Conservation (phyloP, 2,797 vertebrate genomes). For the Cryptoblepharus egeriae region DNA sequence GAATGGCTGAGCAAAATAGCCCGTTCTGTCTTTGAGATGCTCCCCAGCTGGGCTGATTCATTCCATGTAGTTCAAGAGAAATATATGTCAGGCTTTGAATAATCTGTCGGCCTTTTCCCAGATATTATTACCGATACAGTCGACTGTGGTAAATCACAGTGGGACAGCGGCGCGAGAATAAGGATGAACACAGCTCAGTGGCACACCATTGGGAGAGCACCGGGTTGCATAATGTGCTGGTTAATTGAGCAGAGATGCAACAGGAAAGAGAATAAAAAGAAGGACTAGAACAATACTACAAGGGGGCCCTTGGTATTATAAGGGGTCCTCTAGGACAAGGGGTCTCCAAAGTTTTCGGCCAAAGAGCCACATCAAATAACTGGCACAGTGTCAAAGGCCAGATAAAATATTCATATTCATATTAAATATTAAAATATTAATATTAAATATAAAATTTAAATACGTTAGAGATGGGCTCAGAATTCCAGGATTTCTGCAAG, state of each 20-base stretch:
- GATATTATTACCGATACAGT: fast-evolving
- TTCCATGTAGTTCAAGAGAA: neutral
- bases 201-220: neutral
- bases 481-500: too few species aligned
- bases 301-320: neutral
- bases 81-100: neutral
- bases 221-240: neutral
- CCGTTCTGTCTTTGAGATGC: neutral
- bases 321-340: neutral
- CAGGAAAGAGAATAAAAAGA: neutral
- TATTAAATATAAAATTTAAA: too few species aligned
- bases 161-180: neutral
- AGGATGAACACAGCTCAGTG: neutral
- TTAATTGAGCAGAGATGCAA: fast-evolving
- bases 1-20: neutral
- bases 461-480: too few species aligned
- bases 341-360: too few species aligned
- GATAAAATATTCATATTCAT: too few species aligned
- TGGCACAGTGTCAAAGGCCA: too few species aligned
- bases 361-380: too few species aligned
- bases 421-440: too few species aligned
- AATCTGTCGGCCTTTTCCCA: neutral
- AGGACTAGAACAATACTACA: fast-evolving
- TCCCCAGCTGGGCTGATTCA: neutral
- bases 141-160: neutral